These are phyloP conservation scores for Eptesicus fuscus DNA, from an alignment of 2,113 vertebrate species.

Conservation along the genomic window DNA sequence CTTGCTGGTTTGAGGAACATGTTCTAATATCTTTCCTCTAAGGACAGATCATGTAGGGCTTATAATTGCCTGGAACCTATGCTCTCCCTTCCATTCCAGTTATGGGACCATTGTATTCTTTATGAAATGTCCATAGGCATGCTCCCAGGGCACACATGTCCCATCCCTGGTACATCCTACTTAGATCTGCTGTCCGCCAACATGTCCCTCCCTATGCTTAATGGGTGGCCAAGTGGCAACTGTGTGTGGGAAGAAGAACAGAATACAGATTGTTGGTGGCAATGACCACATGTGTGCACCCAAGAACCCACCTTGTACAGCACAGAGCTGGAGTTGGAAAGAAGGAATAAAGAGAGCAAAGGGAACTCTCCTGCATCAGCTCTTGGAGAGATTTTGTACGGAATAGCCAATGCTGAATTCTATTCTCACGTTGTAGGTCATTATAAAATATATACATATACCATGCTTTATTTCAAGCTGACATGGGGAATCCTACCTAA, in stretches of 20 bases:
- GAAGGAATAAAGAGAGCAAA: neutral
- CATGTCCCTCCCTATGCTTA: neutral
- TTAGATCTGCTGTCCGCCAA: no score
- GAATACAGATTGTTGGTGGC: rapidly evolving
- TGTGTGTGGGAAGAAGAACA: neutral
- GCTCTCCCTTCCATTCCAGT: neutral
- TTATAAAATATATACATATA: neutral
- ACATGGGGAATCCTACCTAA: neutral
- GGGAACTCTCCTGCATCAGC: neutral
- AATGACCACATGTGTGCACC: rapidly evolving
- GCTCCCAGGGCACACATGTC: no score
- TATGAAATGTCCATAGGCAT: no score
- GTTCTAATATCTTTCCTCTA: no score
- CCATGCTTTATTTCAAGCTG: neutral
- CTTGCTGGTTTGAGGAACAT: no score
- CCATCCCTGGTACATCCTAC: neutral
- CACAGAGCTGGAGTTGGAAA: neutral
- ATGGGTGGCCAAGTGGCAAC: neutral
- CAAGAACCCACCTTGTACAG: neutral
- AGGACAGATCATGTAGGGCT: no score
- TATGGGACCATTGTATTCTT: neutral
- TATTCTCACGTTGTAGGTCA: neutral
- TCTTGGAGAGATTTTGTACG: neutral
- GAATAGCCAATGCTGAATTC: neutral
- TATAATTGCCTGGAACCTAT: no score